Evolutionary conservation across 2,888 invertebrate species (phyloP).

Genomic region (Pharmacophagus antenor): DNA sequence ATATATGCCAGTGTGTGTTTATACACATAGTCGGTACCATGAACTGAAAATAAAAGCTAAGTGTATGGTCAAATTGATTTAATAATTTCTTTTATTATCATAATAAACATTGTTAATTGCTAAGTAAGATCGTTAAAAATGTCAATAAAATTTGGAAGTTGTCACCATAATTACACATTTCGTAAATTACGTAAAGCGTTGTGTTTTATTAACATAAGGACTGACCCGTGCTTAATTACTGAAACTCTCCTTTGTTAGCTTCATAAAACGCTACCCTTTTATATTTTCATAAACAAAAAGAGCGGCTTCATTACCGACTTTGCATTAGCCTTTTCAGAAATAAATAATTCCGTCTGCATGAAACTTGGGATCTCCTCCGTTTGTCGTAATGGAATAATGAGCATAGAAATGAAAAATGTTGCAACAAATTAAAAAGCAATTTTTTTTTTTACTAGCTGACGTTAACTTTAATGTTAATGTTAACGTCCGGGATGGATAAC

Average conservation of each 20-base stretch:
- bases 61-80: too few relatives aligned
- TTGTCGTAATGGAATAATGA: background rate
- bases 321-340: background rate
- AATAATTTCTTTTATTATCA: too few relatives aligned
- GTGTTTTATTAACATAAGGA: background rate
- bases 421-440: background rate
- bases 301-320: background rate
- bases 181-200: background rate
- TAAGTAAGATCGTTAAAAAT: background rate
- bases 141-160: background rate
- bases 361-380: background rate
- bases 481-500: too few relatives aligned
- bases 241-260: background rate
- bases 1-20: too few relatives aligned
- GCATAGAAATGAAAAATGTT: background rate
- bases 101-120: too few relatives aligned
- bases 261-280: background rate
- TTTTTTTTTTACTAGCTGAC: too few relatives aligned
- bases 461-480: background rate
- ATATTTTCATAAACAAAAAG: constrained; percentile 2
- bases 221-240: constrained; percentile 1
- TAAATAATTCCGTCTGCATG: background rate
- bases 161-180: background rate
- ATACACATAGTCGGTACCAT: too few relatives aligned
- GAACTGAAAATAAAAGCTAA: too few relatives aligned